phyloP scores from a whole-genome alignment of 2,113 vertebrate genomes.

The Zingel zingel region DNA sequence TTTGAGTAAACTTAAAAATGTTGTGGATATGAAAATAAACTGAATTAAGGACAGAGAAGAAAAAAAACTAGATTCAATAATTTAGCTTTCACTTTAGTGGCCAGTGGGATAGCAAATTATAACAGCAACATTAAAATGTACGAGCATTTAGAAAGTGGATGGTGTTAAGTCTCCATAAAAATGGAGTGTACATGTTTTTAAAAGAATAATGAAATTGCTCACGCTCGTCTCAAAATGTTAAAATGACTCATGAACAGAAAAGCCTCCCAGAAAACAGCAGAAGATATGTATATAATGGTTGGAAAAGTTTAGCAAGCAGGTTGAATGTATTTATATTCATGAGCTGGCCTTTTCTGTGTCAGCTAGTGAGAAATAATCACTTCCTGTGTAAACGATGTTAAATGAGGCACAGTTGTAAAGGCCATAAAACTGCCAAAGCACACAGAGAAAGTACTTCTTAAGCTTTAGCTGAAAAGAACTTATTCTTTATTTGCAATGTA shows the following conservation, averaged over 20 bases:
- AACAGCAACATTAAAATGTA: background rate
- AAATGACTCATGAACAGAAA: background rate
- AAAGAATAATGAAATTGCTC: background rate
- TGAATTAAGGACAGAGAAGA: background rate
- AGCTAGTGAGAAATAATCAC: conserved; percentile 61
- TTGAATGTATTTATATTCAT: conserved; percentile 53
- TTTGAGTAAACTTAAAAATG: conserved; percentile 9
- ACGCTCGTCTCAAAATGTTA: background rate
- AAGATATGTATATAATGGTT: background rate
- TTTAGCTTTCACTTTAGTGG: background rate
- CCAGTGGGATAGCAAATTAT: background rate
- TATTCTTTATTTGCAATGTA: background rate
- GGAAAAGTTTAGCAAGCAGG: conserved; percentile 46
- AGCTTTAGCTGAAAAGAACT: conserved; percentile 9
- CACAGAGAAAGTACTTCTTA: conserved; percentile 29
- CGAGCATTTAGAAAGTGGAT: background rate
- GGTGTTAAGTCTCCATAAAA: conserved; percentile 1
- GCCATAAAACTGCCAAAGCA: conserved; percentile 57
- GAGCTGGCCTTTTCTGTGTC: conserved; percentile 50
- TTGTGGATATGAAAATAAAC: conserved; percentile 8
- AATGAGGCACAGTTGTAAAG: conserved; percentile 55
- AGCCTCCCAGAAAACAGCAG: background rate
- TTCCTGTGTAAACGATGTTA: conserved; percentile 68
- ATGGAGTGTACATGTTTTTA: background rate
- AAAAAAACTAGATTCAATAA: background rate